Percentiles rank a stretch among this genome's conserved stretches.
Conservation (phyloP, 2,888 invertebrate genomes). For the Entomobrya proxima region DNA sequence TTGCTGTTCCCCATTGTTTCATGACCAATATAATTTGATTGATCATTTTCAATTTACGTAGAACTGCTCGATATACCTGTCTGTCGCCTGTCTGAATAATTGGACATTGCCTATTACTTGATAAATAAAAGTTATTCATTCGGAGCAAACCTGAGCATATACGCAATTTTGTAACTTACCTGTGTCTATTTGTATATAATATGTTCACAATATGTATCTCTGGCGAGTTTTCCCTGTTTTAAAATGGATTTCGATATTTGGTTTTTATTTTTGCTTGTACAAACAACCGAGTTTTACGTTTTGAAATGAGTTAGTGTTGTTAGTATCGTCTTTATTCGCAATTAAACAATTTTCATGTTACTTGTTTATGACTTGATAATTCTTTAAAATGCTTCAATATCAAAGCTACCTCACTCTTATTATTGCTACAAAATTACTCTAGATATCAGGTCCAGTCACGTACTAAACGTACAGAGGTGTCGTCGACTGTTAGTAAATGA, state of each 20-base stretch:
- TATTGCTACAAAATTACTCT: not conserved
- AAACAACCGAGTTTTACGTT: not conserved
- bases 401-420: not conserved
- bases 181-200: too few species aligned
- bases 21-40: constrained; percentile 43
- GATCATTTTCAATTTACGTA: constrained; percentile 22
- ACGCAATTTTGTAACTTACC: too few species aligned
- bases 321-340: not conserved
- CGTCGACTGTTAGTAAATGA: constrained; percentile 32
- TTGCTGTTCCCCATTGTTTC: constrained; percentile 12
- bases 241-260: too few species aligned
- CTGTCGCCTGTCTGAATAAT: constrained; percentile 4
- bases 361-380: constrained; percentile 31
- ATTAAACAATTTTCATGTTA: constrained; percentile 12
- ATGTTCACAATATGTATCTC: too few species aligned
- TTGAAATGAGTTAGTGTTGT: not conserved
- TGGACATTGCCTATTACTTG: too few species aligned
- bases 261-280: too few species aligned
- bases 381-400: constrained; percentile 3
- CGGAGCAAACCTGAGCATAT: too few species aligned
- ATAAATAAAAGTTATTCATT: too few species aligned
- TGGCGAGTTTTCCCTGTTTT: too few species aligned
- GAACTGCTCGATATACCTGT: not conserved
- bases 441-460: constrained; percentile 30
- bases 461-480: constrained; percentile 43